Conservation (phyloP, 2,888 invertebrate species). For the Oscheius sp. region DNA sequence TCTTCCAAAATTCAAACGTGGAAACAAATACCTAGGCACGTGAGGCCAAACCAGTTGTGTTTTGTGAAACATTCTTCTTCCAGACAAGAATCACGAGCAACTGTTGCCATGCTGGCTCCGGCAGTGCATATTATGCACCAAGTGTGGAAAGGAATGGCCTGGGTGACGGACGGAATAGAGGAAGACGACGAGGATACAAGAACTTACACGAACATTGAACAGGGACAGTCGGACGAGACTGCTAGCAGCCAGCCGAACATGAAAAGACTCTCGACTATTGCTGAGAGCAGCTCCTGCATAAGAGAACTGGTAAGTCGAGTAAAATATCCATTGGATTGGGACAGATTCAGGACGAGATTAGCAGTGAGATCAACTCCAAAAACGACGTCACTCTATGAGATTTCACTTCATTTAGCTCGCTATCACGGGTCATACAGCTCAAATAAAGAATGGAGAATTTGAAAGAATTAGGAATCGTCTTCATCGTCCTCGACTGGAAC, state of each 20-base stretch:
- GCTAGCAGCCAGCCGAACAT: slow-evolving; percentile 38
- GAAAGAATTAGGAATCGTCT: slow-evolving; percentile 12
- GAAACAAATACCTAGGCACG: too few species aligned
- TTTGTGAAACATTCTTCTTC: too few species aligned
- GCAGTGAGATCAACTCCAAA: slow-evolving; percentile 65
- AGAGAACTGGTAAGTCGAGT: slow-evolving; percentile 49
- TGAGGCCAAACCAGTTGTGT: too few species aligned
- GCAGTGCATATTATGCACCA: slow-evolving; percentile 73
- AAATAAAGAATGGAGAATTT: slow-evolving; percentile 10
- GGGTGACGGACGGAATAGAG: slow-evolving; percentile 73
- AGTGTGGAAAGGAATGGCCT: slow-evolving; percentile 73
- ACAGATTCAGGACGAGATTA: slow-evolving; percentile 62
- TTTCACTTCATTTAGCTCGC: slow-evolving; percentile 15
- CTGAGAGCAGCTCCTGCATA: slow-evolving; percentile 66
- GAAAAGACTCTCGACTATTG: slow-evolving; percentile 70
- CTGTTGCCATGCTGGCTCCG: slow-evolving; percentile 72
- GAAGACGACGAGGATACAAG: slow-evolving; percentile 69
- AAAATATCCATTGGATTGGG: background rate
- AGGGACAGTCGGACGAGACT: slow-evolving; percentile 63
- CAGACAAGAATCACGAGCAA: slow-evolving; percentile 69
- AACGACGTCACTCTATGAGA: slow-evolving; percentile 65
- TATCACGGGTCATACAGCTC: slow-evolving; percentile 18
- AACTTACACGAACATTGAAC: slow-evolving; percentile 64
- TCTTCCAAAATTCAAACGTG: too few species aligned
- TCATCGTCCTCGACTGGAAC: slow-evolving; percentile 10